These are phyloP conservation scores for Equus quagga DNA, from an alignment of 2,113 vertebrate species.

Conservation along the genomic window DNA sequence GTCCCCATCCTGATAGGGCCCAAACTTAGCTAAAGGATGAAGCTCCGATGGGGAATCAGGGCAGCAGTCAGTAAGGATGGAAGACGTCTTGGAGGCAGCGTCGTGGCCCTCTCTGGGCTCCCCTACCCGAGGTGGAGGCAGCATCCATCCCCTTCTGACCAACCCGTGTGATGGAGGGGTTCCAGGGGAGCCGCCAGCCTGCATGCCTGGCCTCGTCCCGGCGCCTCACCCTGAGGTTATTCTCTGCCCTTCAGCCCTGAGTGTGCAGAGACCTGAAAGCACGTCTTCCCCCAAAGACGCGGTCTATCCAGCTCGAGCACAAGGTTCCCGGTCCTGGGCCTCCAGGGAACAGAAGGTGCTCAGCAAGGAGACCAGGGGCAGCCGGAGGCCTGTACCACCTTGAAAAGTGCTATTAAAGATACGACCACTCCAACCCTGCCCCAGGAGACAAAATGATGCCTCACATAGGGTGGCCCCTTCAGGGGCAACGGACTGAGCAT, in stretches of 20 bases:
- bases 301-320: neutral
- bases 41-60: fast-evolving
- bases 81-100: neutral
- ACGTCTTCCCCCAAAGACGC: neutral
- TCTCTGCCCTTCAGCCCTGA: neutral
- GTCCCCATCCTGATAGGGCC: neutral
- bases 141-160: neutral
- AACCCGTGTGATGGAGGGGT: fast-evolving
- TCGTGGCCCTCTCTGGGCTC: fast-evolving
- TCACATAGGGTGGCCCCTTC: neutral
- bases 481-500: neutral
- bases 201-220: fast-evolving
- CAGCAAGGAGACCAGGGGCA: neutral
- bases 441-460: neutral
- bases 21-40: neutral
- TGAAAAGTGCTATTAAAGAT: neutral
- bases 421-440: fast-evolving
- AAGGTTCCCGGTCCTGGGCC: neutral
- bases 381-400: neutral
- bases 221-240: neutral
- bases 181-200: neutral
- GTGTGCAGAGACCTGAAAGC: neutral
- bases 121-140: neutral
- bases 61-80: neutral
- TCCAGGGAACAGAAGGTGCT: neutral